Evolutionary conservation across 2,113 vertebrate genomes (phyloP), one percentile per base, ranked within the genome.

Genomic region (Aptenodytes forsteri): DNA sequence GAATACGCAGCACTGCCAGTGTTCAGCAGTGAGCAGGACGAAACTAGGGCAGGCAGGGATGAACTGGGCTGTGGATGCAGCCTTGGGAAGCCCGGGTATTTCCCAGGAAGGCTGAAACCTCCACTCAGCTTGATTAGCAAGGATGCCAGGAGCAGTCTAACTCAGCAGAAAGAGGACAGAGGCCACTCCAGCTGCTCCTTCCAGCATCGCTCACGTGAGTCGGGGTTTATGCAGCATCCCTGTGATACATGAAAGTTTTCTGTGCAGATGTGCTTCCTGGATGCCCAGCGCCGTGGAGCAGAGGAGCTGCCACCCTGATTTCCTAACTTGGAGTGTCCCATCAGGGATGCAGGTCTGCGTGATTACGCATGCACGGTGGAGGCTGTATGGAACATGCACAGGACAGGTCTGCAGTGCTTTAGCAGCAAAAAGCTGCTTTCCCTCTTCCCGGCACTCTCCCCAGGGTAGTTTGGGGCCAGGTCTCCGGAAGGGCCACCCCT

Each of bases 1-100:
- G 67, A 69, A n/a, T 2, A 2, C 0, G 0, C 14, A 1, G 55
- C 26, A 6, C 59, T 25, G 87, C 40, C 0, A 0, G 29, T 20
- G n/a, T 69, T 50, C 47, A 83, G 81, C 70, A 38, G 30, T 2
- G 46, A 71, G 61, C 16, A 26, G 42, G 20, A 71, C 4, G 15
- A 85, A 91, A 69, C 13, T 40, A 26, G 93, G 89, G 19, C 84
- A 96, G 49, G 25, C 61, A 36, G 73, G 30, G 77, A 66, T 36
- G 61, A 56, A 9, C 20, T 19, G 50, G 64, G 81, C 40, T 81
- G 49, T 16, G 54, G 29, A 22, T 30, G 56, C 44, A 82, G 89
- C 80, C 38, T 62, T 32, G 55, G 79, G 79, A 95, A 86, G 13
- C 34, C 11, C 0, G 0, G 26, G 34, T 59, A 11, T 69, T 79